A percentile compares a stretch with the other conserved stretches of the same genome.
Evolutionary conservation across 30 jellyfish, hydroid and myxozoan species (phyloP).

Genomic region (Aurelia sp.): DNA sequence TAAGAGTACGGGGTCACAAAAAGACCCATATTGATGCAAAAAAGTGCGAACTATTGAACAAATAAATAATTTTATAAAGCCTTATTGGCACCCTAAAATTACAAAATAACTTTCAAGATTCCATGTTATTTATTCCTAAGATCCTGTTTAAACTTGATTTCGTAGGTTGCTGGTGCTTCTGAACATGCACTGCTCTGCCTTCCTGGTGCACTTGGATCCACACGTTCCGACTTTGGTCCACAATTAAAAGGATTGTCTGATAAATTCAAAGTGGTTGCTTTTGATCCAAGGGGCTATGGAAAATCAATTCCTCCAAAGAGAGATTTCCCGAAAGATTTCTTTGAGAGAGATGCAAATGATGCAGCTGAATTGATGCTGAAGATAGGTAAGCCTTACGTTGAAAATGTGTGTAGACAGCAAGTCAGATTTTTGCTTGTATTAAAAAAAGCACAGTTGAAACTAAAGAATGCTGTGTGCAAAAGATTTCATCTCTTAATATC

Average conservation of each 20-base stretch:
- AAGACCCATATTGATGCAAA: too few relatives aligned
- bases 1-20: too few relatives aligned
- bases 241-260: slow-evolving; percentile 68
- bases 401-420: neutral
- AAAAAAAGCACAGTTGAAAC: too few relatives aligned
- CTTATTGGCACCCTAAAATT: too few relatives aligned
- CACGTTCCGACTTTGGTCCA: slow-evolving; percentile 75
- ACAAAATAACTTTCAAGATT: too few relatives aligned
- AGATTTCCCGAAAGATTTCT: slow-evolving; percentile 75
- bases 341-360: slow-evolving; percentile 90
- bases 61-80: too few relatives aligned
- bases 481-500: too few relatives aligned
- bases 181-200: slow-evolving; percentile 70
- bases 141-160: neutral
- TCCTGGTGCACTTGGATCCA: slow-evolving; percentile 96
- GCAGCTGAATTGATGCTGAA: slow-evolving; percentile 80
- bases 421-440: neutral
- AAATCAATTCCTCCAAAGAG: slow-evolving; percentile 72
- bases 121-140: neutral
- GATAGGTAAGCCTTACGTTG: slow-evolving; percentile 44
- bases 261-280: slow-evolving; percentile 68
- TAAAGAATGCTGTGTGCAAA: too few relatives aligned
- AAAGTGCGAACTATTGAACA: too few relatives aligned
- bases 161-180: slow-evolving; percentile 55
- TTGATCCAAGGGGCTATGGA: slow-evolving; percentile 97